Base-by-base conservation (phyloP, 2,113 vertebrate genomes). In the Notothenia rossii region DNA sequence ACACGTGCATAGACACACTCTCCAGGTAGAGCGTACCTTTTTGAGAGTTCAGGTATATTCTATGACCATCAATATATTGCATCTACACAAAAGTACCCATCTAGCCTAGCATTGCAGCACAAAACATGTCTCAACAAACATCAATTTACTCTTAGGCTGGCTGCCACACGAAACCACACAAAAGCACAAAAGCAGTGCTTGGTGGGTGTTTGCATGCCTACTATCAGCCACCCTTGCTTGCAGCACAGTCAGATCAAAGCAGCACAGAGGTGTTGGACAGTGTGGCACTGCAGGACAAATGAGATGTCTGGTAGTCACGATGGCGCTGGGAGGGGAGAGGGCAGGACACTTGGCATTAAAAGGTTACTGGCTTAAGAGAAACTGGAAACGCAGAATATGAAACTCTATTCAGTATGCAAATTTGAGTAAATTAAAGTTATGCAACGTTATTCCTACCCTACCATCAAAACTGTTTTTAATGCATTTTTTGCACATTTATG, bases 261-360 rank as follows among this genome's bases (percentile, higher is more conserved):
- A 54, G 68, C 78, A 82, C 11, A 48, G 79, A 88, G 62, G 87
- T 78, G 87, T 75, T 46, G 72, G 87, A 86, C 80, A 87, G 20
- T 64, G 66, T 69, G 80, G 75, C 68, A 71, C 82, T 77, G 80
- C 15, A 11, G 55, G 3, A 77, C 72, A 82, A 81, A 75, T 67
- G 64, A 77, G 54, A 69, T 4, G 81, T 81, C 76, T 78, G 70
- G 65, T 60, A 82, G 86, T 85, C 86, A 77, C 13, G 68, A 49
- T 25, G 83, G 81, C 58, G 48, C 82, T 83, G 29, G 40, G 45
- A 72, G 59, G 49, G 53, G 12, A 60, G 46, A 58, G 48, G 63
- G 59, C 53, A 71, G 17, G 58, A 64, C 45, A 46, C 25, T 49
- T 20, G 20, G 50, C 25, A 59, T 56, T 33, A 48, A 29, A 29